A percentile compares a stretch with the other conserved stretches of the same genome.
Conservation (phyloP, 2,888 invertebrate species). For the Nomada fabriciana region DNA sequence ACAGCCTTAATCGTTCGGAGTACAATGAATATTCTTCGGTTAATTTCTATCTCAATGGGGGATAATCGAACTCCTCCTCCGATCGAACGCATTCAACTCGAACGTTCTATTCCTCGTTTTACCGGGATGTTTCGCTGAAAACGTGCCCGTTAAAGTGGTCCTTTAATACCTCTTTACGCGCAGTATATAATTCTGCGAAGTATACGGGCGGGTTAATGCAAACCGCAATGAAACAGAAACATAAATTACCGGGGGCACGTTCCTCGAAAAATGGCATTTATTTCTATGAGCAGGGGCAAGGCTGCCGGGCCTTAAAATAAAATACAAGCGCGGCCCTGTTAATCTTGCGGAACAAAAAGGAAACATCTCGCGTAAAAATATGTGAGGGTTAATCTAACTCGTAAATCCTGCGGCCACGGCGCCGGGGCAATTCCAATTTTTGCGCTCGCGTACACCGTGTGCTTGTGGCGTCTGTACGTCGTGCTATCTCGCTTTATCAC, state of each 20-base stretch:
- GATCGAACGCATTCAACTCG: no score
- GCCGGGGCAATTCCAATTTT: slow-evolving; percentile 37
- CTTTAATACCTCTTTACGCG: background rate
- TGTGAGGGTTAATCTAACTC: slow-evolving; percentile 23
- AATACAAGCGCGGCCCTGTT: slow-evolving; percentile 13
- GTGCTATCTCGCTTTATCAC: slow-evolving; percentile 28
- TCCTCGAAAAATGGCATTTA: slow-evolving; percentile 10
- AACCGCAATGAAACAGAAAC: background rate
- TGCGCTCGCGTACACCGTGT: background rate
- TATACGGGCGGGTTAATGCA: background rate
- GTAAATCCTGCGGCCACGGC: slow-evolving; percentile 21
- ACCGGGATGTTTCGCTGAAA: background rate
- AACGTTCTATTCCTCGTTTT: background rate
- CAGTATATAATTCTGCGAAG: background rate
- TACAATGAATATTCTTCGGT: no score
- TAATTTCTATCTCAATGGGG: no score
- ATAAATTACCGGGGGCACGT: background rate
- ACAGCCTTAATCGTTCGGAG: no score
- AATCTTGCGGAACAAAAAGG: slow-evolving; percentile 15
- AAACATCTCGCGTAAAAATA: slow-evolving; percentile 33
- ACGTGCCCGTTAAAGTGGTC: background rate
- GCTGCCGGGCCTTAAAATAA: slow-evolving; percentile 6
- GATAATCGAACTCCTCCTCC: no score
- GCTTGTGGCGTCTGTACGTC: background rate
- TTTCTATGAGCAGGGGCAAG: slow-evolving; percentile 5